Conservation (phyloP, 2,113 vertebrate species). For the Chaenocephalus aceratus region DNA sequence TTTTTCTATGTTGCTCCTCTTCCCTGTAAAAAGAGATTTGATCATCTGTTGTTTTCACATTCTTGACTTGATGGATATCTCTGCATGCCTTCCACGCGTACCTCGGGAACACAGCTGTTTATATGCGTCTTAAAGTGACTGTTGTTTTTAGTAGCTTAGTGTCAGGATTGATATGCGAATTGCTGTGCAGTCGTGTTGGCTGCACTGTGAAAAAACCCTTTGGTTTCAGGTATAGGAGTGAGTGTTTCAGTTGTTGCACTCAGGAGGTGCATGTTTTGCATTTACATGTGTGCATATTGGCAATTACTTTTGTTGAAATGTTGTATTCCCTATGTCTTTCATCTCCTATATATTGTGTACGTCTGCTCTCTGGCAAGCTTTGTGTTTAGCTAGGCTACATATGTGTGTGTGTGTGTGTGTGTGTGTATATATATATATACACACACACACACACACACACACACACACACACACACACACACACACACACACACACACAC, state of each 20-base stretch:
- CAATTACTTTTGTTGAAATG: constrained; percentile 26
- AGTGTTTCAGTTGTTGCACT: background rate
- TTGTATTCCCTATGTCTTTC: constrained; percentile 21
- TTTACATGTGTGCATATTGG: background rate
- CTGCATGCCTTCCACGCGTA: constrained; percentile 9
- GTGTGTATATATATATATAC: too few relatives aligned
- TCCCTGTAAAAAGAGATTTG: constrained; percentile 15
- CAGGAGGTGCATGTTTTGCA: background rate
- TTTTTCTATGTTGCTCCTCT: background rate
- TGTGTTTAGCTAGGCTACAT: constrained; percentile 37
- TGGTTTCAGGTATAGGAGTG: background rate
- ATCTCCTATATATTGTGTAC: constrained; percentile 22
- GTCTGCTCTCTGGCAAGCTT: constrained; percentile 28
- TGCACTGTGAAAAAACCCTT: background rate
- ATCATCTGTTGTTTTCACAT: constrained; percentile 36
- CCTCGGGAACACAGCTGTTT: constrained; percentile 25
- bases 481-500: too few relatives aligned
- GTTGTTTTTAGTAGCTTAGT: constrained; percentile 8
- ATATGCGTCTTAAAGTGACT: background rate
- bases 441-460: too few relatives aligned
- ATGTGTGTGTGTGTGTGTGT: too few relatives aligned
- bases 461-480: too few relatives aligned
- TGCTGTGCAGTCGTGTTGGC: background rate
- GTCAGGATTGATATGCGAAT: background rate
- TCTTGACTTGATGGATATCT: constrained; percentile 13